Evolutionary conservation across 2,797 vertebrate species (phyloP).

Genomic region (Poeciliopsis infans): DNA sequence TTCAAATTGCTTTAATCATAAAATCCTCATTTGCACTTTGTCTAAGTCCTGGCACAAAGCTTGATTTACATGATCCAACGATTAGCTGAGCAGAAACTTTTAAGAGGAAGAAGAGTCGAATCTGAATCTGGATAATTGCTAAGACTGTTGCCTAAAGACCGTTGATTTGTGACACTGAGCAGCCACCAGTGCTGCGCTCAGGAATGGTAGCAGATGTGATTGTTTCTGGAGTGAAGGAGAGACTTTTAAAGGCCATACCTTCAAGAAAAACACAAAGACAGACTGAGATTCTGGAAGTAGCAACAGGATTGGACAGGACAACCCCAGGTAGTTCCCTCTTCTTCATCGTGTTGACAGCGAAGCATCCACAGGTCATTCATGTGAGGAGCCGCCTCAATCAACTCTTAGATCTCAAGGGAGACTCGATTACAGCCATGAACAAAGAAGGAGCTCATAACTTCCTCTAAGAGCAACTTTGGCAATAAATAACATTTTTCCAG

Average conservation of each 20-base stretch:
- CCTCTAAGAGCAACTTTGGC: not conserved
- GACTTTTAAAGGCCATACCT: not conserved
- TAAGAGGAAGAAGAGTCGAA: not conserved
- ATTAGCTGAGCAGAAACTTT: not conserved
- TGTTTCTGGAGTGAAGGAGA: not conserved
- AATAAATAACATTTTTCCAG: not conserved
- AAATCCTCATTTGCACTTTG: not conserved
- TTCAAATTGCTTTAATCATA: not conserved
- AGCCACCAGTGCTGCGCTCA: not conserved
- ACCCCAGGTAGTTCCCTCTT: not conserved
- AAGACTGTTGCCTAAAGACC: not conserved
- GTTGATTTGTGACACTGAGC: not conserved
- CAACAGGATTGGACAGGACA: not conserved
- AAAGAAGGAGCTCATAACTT: not conserved
- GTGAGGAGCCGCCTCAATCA: not conserved
- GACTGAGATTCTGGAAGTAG: not conserved
- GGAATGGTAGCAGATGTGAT: not conserved
- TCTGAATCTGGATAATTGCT: not conserved
- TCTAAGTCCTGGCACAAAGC: not conserved
- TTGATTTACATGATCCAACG: not conserved
- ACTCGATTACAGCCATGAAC: not conserved
- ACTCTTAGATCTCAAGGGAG: no score
- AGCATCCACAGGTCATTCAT: not conserved
- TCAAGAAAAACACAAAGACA: not conserved
- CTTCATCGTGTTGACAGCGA: not conserved